These are phyloP conservation scores for Stomatorhinus walkeri DNA, from an alignment of 2,797 vertebrate species.

Conservation along the genomic window DNA sequence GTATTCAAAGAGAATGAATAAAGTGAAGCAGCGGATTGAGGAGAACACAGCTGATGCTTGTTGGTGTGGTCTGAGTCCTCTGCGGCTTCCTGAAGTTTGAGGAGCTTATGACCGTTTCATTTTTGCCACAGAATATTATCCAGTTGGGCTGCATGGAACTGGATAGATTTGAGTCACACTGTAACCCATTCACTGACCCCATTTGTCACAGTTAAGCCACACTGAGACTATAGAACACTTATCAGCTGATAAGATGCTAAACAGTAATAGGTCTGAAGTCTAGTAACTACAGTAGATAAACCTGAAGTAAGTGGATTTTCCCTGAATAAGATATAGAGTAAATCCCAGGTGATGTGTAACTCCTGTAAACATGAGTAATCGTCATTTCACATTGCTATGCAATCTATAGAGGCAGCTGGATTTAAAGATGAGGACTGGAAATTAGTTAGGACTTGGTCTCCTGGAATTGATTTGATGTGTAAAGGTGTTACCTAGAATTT, in stretches of 20 bases:
- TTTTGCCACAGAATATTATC: not conserved
- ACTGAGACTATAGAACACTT: not conserved
- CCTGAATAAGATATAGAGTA: not conserved
- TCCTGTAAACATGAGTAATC: not conserved
- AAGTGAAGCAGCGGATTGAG: not conserved
- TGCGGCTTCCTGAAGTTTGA: not conserved
- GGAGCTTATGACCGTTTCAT: not conserved
- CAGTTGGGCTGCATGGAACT: not conserved
- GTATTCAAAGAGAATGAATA: not conserved
- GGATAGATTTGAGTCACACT: not conserved
- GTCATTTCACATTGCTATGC: not conserved
- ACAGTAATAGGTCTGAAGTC: not conserved
- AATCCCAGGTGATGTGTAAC: not conserved
- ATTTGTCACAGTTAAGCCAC: not conserved
- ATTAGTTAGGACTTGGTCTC: not conserved
- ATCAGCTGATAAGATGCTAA: not conserved
- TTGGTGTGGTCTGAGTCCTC: not conserved
- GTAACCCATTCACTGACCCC: not conserved
- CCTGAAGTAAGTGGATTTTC: not conserved
- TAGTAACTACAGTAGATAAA: not conserved
- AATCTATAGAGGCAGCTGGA: not conserved
- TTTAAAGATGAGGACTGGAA: not conserved
- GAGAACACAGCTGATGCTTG: not conserved
- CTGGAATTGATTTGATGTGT: not conserved
- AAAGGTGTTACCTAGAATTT: not conserved